Evolutionary conservation across 2,797 vertebrate species (phyloP), one percentile per base, ranked within the genome.

Genomic region (Erpetoichthys calabaricus): DNA sequence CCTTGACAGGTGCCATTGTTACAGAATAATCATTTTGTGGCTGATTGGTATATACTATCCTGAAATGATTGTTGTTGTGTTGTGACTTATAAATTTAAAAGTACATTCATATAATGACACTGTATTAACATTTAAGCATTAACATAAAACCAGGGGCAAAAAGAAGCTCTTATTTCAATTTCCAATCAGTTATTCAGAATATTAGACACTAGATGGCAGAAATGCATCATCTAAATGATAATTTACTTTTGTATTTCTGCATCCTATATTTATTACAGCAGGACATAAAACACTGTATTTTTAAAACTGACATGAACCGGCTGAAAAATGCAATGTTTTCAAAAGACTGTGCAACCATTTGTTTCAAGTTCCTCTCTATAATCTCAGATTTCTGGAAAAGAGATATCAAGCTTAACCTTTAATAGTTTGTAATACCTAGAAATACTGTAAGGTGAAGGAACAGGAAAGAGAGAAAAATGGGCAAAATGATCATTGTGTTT

Each of bases 251-350:
- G 10, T 25, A 25, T 7, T 54, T 54, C 42, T 42, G 53, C 42
- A 54, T 54, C 41, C 53, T 54, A 8, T 7, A 54, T 7, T 42
- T 54, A 54, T 42, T 54, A 42, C 53, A 54, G 41, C 41, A 42
- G 41, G 5, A 54, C 42, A 54, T 42, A 6, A 25, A 54, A 54
- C 53, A 54, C 8, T 54, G 53, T 54, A 6, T 54, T 54, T 54
- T 54, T 41, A 54, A 42, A 54, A 54, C 44, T 54, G 10, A 42
- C 44, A 42, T 54, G 53, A 54, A 54, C 7, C 44, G 25, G 41
- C 44, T 54, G 43, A 42, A 54, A 54, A 54, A 54, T 54, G 10
- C 53, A 54, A 8, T 54, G 53, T 54, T 54, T 54, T 43, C 53
- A 54, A 42, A 54, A 8, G 9, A 54, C 25, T 42, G 25, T 41